Conservation (phyloP, 2,797 vertebrate species). For the Alosa sapidissima region DNA sequence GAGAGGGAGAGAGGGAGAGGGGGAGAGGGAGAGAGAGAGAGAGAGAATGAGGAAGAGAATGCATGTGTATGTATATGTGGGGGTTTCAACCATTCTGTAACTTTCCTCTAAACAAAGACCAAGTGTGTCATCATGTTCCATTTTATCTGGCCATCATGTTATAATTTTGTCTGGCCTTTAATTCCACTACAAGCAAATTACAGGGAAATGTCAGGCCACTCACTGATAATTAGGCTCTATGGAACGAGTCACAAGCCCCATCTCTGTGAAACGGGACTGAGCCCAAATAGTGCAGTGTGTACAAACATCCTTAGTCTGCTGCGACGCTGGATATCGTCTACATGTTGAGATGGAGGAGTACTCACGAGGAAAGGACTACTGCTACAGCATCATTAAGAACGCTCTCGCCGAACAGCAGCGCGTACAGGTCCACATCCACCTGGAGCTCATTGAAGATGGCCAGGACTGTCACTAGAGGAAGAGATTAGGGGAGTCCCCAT, state of each 20-base stretch:
- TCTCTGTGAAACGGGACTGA: neutral
- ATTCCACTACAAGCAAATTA: constrained; percentile 6
- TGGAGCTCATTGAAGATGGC: constrained; percentile 98
- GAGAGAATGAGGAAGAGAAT: neutral
- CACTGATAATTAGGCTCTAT: neutral
- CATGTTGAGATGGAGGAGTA: constrained; percentile 44
- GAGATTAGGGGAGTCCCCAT: constrained; percentile 16
- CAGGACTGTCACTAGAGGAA: constrained; percentile 83
- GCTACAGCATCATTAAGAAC: constrained; percentile 98
- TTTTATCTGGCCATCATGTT: neutral
- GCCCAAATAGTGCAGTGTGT: neutral
- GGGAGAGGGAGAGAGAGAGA: too few relatives aligned
- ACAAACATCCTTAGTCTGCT: neutral
- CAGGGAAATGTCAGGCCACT: constrained; percentile 15
- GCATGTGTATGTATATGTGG: neutral
- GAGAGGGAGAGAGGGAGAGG: constrained; percentile 23
- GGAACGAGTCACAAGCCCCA: neutral
- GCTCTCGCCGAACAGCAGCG: constrained; percentile 94
- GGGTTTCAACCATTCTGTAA: neutral
- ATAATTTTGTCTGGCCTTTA: neutral
- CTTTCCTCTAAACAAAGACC: neutral
- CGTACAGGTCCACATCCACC: constrained; percentile 94
- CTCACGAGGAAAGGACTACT: constrained; percentile 96
- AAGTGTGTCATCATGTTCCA: neutral
- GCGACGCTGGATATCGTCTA: neutral